phyloP scores from a whole-genome alignment of 2,888 invertebrate species.

The Tetranychus truncatus region DNA sequence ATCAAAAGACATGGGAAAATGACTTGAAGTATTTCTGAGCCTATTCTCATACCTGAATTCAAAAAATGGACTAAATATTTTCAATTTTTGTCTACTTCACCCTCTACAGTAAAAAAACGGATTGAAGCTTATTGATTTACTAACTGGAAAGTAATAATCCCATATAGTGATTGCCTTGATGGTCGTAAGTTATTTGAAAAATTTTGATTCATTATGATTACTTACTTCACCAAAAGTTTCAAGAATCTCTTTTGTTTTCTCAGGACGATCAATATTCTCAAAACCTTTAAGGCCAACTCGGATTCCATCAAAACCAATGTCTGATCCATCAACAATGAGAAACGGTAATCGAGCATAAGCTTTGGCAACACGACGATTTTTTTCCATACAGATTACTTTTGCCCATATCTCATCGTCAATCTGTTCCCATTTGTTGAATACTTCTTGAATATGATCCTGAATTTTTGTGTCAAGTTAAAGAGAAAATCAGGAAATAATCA shows the following conservation, averaged over 20 bases:
- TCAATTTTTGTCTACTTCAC: too few relatives aligned
- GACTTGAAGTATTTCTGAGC: too few relatives aligned
- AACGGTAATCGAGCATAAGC: constrained; percentile 90
- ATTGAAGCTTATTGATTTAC: too few relatives aligned
- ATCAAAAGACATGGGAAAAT: too few relatives aligned
- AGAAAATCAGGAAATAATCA: neutral
- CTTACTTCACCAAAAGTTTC: neutral
- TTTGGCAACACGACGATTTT: constrained; percentile 84
- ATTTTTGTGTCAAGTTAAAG: neutral
- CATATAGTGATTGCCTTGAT: too few relatives aligned
- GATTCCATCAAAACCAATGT: constrained; percentile 89
- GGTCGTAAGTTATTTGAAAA: too few relatives aligned
- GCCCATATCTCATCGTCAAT: constrained; percentile 98
- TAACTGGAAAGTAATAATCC: too few relatives aligned
- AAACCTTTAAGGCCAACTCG: constrained; percentile 92
- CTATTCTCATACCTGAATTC: too few relatives aligned
- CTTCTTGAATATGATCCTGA: neutral
- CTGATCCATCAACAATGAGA: constrained; percentile 82
- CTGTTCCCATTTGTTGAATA: constrained; percentile 60
- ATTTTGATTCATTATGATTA: neutral
- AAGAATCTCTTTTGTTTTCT: constrained; percentile 49
- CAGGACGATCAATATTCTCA: constrained; percentile 84
- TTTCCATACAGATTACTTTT: constrained; percentile 89
- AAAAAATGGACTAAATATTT: too few relatives aligned
- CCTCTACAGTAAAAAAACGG: too few relatives aligned